phyloP scores from a whole-genome alignment of 1,140 invertebrate genomes.

The Pteromalus puparum region DNA sequence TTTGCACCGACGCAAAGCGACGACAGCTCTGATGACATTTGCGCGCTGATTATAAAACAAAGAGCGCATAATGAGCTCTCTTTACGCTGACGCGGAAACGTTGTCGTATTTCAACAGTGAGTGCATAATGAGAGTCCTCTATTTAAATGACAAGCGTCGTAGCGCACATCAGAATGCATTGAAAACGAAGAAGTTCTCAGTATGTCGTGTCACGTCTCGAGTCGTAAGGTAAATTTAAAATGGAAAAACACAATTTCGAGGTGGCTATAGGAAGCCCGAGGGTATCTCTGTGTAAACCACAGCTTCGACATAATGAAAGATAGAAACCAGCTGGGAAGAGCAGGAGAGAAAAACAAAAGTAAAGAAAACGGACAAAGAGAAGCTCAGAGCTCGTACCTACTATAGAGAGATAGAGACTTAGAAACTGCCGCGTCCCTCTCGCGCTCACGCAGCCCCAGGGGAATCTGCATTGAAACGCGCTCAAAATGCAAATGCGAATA shows the following conservation, averaged over 20 bases:
- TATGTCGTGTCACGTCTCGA: neutral
- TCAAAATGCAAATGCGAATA: slow-evolving; percentile 57
- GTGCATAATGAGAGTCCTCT: neutral
- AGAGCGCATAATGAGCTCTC: neutral
- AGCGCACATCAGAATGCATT: slow-evolving; percentile 7
- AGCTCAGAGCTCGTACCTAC: neutral
- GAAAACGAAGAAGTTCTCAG: slow-evolving; percentile 1
- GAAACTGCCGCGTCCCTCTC: neutral
- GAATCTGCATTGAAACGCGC: slow-evolving; percentile 57
- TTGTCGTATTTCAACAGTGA: neutral
- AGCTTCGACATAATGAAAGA: neutral
- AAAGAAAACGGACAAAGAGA: neutral
- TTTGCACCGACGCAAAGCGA: neutral
- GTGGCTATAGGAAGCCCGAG: neutral
- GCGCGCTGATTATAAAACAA: neutral
- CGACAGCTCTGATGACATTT: neutral
- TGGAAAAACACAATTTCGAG: slow-evolving; percentile 11
- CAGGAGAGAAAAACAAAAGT: neutral
- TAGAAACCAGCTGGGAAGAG: neutral
- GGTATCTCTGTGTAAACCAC: neutral
- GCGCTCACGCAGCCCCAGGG: neutral
- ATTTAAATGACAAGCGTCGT: neutral
- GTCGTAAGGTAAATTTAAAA: neutral
- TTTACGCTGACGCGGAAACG: neutral
- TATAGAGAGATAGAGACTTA: slow-evolving; percentile 16